Conservation (phyloP, 2,888 invertebrate genomes). For the Drosophila buzzatii region DNA sequence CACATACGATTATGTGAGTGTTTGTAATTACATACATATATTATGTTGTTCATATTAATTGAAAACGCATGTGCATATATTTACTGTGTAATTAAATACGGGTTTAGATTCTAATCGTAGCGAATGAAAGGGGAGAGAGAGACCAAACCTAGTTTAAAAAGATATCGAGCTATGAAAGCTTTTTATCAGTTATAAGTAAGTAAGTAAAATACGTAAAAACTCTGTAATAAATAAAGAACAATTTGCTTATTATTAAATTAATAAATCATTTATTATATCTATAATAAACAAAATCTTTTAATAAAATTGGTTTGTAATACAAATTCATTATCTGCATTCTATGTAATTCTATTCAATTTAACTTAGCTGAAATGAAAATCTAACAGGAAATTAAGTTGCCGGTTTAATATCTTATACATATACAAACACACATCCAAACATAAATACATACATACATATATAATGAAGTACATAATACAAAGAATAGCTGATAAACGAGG, state of each 20-base stretch:
- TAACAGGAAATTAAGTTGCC: slow-evolving; percentile 17
- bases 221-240: too few species aligned
- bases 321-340: neutral
- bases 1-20: slow-evolving; percentile 7
- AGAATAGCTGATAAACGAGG: slow-evolving; percentile 28
- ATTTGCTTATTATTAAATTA: too few species aligned
- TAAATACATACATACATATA: slow-evolving; percentile 1
- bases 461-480: slow-evolving; percentile 12
- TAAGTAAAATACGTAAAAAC: too few species aligned
- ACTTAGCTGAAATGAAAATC: slow-evolving; percentile 3
- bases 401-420: neutral
- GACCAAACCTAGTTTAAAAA: too few species aligned
- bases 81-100: neutral
- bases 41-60: slow-evolving; percentile 13
- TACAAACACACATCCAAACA: neutral
- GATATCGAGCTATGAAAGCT: neutral
- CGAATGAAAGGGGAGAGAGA: neutral
- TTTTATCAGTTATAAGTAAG: neutral
- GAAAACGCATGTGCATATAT: slow-evolving; percentile 1
- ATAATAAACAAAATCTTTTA: too few species aligned
- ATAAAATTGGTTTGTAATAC: too few species aligned
- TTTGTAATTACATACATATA: slow-evolving; percentile 1
- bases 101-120: neutral
- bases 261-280: neutral
- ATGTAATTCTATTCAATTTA: neutral